These are phyloP conservation scores for Griposia aprilina DNA, from an alignment of 2,888 invertebrate species.

Conservation along the genomic window DNA sequence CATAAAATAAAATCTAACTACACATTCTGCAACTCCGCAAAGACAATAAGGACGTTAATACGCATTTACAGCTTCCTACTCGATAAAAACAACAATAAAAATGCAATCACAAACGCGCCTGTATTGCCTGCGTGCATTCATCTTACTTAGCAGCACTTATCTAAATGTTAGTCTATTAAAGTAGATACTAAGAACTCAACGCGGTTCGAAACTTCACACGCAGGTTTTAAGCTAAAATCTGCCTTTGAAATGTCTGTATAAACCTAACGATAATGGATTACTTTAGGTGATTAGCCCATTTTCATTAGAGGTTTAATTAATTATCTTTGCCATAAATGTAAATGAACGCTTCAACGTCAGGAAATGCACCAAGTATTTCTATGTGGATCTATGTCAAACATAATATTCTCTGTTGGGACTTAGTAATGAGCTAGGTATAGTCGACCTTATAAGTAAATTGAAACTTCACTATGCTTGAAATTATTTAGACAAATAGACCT, in stretches of 20 bases:
- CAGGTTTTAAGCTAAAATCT: slow-evolving; percentile 11
- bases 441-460: neutral
- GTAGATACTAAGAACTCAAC: slow-evolving; percentile 7
- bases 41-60: neutral
- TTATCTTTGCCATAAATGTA: neutral
- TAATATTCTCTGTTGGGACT: neutral
- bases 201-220: slow-evolving; percentile 4
- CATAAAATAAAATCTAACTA: too few species aligned
- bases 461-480: neutral
- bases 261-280: neutral
- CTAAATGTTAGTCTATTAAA: slow-evolving; percentile 23
- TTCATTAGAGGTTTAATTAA: neutral
- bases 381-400: neutral
- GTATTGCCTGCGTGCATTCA: slow-evolving; percentile 2
- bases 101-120: neutral
- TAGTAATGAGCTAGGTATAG: neutral
- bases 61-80: neutral
- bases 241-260: slow-evolving; percentile 6
- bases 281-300: slow-evolving; percentile 3
- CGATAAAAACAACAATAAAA: neutral
- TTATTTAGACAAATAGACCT: neutral
- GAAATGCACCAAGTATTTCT: neutral
- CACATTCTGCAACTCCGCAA: neutral
- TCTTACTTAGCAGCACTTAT: slow-evolving; percentile 33
- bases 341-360: neutral